phyloP scores from a whole-genome alignment of 2,797 vertebrate species.

The Microctenopoma stevenorrisi region DNA sequence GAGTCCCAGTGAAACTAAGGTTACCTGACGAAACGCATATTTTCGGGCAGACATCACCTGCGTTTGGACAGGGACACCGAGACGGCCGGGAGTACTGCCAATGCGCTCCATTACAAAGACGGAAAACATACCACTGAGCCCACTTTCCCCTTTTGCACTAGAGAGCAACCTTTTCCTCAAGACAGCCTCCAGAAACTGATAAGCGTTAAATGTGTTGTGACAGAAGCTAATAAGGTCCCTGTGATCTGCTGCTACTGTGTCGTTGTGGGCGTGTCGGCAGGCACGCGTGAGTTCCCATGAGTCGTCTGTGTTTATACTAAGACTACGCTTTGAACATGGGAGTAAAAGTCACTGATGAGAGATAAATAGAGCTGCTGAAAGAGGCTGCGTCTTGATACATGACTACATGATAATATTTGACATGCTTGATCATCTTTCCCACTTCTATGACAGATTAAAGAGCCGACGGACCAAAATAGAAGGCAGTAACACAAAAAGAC shows the following conservation, averaged over 20 bases:
- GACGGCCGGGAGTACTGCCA: constrained; percentile 78
- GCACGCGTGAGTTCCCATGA: constrained; percentile 20
- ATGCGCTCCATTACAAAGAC: constrained; percentile 84
- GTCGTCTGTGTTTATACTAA: constrained; percentile 31
- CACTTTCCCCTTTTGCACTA: constrained; percentile 70
- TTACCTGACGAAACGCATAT: constrained; percentile 73
- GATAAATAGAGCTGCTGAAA: constrained; percentile 40
- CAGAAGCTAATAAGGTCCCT: constrained; percentile 84
- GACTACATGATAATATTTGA: constrained; percentile 46
- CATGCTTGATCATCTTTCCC: constrained; percentile 61
- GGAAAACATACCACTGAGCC: constrained; percentile 78
- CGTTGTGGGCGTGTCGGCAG: constrained; percentile 19
- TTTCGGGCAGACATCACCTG: constrained; percentile 79
- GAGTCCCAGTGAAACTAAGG: constrained; percentile 74
- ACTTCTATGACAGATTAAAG: constrained; percentile 65
- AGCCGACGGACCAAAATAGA: constrained; percentile 62
- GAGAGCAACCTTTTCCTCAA: constrained; percentile 80
- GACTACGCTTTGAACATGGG: constrained; percentile 30
- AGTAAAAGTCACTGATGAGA: constrained; percentile 44
- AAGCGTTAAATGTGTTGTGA: constrained; percentile 86
- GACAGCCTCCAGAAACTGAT: constrained; percentile 79
- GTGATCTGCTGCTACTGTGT: constrained; percentile 68
- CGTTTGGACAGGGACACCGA: constrained; percentile 75
- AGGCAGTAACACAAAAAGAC: constrained; percentile 47
- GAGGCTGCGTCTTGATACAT: constrained; percentile 44